A percentile compares a stretch with the other conserved stretches of the same genome.
Evolutionary conservation across 1,140 invertebrate genomes (phyloP).

Genomic region (Cataglyphis hispanica): DNA sequence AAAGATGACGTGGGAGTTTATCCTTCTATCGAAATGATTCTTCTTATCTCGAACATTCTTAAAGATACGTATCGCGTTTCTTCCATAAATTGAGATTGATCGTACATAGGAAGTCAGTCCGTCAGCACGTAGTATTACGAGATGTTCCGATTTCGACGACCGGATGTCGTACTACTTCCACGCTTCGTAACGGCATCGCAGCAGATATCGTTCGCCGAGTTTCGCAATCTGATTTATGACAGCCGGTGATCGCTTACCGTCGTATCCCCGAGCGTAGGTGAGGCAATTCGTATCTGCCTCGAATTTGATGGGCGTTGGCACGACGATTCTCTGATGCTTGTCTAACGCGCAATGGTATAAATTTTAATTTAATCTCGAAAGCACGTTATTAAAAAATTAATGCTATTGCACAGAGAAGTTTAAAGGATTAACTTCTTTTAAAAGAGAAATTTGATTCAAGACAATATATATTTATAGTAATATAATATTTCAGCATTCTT

Average conservation of each 20-base stretch:
- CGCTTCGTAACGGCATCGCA: constrained; percentile 2
- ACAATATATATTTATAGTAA: neutral
- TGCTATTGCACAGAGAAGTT: neutral
- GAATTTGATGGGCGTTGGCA: constrained; percentile 36
- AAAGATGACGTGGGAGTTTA: neutral
- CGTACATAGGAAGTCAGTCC: constrained; percentile 40
- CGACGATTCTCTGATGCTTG: constrained; percentile 6
- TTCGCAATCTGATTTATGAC: constrained; percentile 57
- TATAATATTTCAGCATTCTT: neutral
- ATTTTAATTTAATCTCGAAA: neutral
- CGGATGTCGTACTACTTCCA: constrained; percentile 36
- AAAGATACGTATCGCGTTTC: constrained; percentile 26
- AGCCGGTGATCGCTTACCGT: constrained; percentile 49
- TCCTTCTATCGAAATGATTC: neutral
- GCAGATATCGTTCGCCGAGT: constrained; percentile 45
- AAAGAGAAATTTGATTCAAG: neutral
- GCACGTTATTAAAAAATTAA: neutral
- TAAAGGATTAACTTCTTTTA: neutral
- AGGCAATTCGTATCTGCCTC: constrained; percentile 54
- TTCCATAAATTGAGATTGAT: constrained; percentile 69
- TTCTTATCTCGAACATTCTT: neutral
- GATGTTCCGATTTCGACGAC: constrained; percentile 32
- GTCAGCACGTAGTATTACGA: constrained; percentile 36
- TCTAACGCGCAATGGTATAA: constrained; percentile 3
- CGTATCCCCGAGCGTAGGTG: constrained; percentile 18